These are phyloP conservation scores for Bicyclus anynana DNA, from an alignment of 1,140 invertebrate genomes.

Conservation along the genomic window DNA sequence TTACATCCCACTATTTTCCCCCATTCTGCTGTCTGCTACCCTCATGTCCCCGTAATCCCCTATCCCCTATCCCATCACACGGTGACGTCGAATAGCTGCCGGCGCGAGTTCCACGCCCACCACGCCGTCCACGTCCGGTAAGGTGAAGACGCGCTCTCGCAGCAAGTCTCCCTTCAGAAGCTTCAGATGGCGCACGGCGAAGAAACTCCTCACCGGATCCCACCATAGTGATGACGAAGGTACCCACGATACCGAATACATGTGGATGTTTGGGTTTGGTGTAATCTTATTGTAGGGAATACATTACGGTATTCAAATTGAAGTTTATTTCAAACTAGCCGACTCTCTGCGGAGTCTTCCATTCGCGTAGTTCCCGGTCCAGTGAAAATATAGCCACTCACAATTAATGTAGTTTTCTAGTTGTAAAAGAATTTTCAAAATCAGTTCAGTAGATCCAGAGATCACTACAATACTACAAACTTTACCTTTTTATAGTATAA, in stretches of 20 bases:
- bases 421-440: too few relatives aligned
- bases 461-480: too few relatives aligned
- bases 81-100: constrained; percentile 36
- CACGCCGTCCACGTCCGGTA: constrained; percentile 66
- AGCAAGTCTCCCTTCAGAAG: constrained; percentile 95
- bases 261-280: constrained; percentile 36
- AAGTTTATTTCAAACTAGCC: too few relatives aligned
- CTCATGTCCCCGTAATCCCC: background rate
- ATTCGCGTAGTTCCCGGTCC: too few relatives aligned
- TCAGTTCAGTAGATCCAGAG: too few relatives aligned
- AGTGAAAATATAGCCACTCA: too few relatives aligned
- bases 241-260: constrained; percentile 50
- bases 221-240: constrained; percentile 89
- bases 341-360: too few relatives aligned
- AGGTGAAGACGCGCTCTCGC: constrained; percentile 87
- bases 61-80: background rate
- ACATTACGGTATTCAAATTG: too few relatives aligned
- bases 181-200: constrained; percentile 86
- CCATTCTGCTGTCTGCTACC: constrained; percentile 3
- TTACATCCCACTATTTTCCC: too few relatives aligned
- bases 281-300: too few relatives aligned
- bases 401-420: too few relatives aligned
- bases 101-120: constrained; percentile 57
- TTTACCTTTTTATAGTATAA: too few relatives aligned
- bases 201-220: constrained; percentile 79